These are phyloP conservation scores for Brachyptera putata DNA, from an alignment of 2,888 invertebrate species.

Conservation along the genomic window DNA sequence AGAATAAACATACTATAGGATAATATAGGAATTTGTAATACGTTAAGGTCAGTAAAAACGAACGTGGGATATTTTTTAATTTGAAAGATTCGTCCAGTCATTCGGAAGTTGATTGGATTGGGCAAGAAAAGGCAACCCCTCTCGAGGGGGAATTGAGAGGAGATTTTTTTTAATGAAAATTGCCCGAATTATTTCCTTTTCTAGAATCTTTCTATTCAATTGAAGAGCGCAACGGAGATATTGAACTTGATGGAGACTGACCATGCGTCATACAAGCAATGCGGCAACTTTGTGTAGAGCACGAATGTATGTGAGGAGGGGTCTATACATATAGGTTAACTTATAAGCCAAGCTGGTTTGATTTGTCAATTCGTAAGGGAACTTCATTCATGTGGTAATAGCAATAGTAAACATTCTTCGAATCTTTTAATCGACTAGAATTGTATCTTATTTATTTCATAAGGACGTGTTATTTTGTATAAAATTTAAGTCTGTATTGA, in stretches of 20 bases:
- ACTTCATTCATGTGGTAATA: not conserved
- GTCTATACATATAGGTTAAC: too few species aligned
- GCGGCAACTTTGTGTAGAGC: too few species aligned
- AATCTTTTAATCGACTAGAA: too few species aligned
- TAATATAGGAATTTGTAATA: not conserved
- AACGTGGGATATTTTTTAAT: slow-evolving; percentile 28
- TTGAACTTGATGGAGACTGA: slow-evolving; percentile 14
- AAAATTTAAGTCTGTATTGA: too few species aligned
- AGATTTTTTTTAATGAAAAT: slow-evolving; percentile 20
- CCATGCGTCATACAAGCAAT: too few species aligned
- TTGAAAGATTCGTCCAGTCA: slow-evolving; percentile 32
- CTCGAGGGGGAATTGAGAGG: not conserved
- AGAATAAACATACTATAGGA: slow-evolving; percentile 1
- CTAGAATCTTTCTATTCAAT: not conserved
- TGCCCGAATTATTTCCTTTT: slow-evolving; percentile 18
- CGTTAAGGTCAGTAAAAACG: slow-evolving; percentile 14
- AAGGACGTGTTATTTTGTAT: not conserved
- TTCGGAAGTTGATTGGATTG: slow-evolving; percentile 30
- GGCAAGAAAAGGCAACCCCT: slow-evolving; percentile 8
- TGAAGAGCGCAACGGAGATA: slow-evolving; percentile 3
- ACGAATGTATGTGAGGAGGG: too few species aligned
- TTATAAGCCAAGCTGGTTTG: too few species aligned
- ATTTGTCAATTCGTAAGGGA: not conserved
- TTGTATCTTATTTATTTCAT: too few species aligned
- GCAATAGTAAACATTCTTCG: not conserved